Conservation (phyloP, 2,113 vertebrate species). For the Myodes glareolus region DNA sequence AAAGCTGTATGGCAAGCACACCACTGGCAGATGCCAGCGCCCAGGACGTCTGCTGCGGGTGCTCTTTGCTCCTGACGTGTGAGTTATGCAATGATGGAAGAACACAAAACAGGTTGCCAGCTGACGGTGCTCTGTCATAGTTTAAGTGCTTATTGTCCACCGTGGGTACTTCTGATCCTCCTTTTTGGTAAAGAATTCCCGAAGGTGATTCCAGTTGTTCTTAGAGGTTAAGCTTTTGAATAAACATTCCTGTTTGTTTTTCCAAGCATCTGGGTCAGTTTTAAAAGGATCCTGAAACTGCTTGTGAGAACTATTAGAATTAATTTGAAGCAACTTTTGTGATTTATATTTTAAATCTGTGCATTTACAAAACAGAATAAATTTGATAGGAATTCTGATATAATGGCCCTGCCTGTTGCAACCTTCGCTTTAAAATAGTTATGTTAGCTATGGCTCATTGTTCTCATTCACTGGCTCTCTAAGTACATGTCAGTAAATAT, state of each 20-base stretch:
- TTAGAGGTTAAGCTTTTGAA: conserved; percentile 11
- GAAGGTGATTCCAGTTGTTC: neutral
- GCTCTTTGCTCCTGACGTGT: neutral
- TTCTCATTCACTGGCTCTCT: neutral
- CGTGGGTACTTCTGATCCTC: neutral
- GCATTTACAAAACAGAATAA: neutral
- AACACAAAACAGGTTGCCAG: conserved; percentile 49
- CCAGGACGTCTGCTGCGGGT: neutral
- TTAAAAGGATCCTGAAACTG: neutral
- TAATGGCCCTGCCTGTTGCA: neutral
- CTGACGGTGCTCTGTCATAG: neutral
- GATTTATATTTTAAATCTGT: neutral
- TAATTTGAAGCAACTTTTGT: conserved; percentile 8
- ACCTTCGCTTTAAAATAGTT: conserved; percentile 12
- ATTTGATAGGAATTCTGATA: neutral
- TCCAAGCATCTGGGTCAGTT: conserved; percentile 29
- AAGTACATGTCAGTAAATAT: conserved; percentile 8
- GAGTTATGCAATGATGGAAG: conserved; percentile 10
- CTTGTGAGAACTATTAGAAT: neutral
- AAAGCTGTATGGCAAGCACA: neutral
- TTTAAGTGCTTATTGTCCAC: neutral
- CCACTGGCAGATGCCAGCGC: conserved; percentile 50
- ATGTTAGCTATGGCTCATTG: conserved; percentile 28
- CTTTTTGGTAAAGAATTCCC: conserved; percentile 16
- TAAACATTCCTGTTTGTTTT: conserved; percentile 27